Percentiles rank a stretch among this genome's conserved stretches.
phyloP scores from a whole-genome alignment of 2,888 invertebrate genomes.

The Reticulitermes lucifugus region DNA sequence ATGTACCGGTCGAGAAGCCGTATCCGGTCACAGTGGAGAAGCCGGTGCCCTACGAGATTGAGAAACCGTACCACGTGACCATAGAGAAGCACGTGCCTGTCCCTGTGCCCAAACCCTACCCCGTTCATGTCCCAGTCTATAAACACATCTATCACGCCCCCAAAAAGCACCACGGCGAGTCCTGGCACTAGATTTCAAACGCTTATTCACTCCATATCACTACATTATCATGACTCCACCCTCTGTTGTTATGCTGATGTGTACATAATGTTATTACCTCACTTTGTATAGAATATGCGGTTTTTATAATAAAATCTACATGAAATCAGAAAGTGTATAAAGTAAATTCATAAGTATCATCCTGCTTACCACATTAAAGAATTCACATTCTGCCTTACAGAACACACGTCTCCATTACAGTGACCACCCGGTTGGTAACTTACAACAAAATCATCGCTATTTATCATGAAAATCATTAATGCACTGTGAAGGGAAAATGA shows the following conservation, averaged over 20 bases:
- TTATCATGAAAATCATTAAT: no score
- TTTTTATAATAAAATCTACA: not conserved
- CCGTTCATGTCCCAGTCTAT: slow-evolving; percentile 52
- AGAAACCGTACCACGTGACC: slow-evolving; percentile 76
- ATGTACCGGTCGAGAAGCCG: slow-evolving; percentile 68
- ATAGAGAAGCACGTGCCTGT: slow-evolving; percentile 60
- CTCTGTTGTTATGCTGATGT: not conserved
- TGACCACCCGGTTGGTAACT: no score
- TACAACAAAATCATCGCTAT: no score
- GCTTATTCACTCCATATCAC: not conserved
- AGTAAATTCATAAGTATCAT: no score
- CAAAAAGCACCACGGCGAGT: slow-evolving; percentile 45
- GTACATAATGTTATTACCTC: slow-evolving; percentile 7
- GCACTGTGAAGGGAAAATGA: no score
- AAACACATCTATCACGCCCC: slow-evolving; percentile 53
- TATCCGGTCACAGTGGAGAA: slow-evolving; percentile 79
- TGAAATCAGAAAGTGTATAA: no score
- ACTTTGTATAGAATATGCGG: not conserved
- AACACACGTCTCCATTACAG: no score
- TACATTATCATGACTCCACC: not conserved
- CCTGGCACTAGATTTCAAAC: not conserved
- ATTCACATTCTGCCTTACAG: no score
- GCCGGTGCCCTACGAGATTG: slow-evolving; percentile 73
- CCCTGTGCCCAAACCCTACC: slow-evolving; percentile 53
- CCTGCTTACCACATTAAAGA: no score